Percentiles rank a stretch among this genome's conserved stretches.
Conservation (phyloP, 37 sponge, comb jelly and placozoan species). For the Axinella damicornis region DNA sequence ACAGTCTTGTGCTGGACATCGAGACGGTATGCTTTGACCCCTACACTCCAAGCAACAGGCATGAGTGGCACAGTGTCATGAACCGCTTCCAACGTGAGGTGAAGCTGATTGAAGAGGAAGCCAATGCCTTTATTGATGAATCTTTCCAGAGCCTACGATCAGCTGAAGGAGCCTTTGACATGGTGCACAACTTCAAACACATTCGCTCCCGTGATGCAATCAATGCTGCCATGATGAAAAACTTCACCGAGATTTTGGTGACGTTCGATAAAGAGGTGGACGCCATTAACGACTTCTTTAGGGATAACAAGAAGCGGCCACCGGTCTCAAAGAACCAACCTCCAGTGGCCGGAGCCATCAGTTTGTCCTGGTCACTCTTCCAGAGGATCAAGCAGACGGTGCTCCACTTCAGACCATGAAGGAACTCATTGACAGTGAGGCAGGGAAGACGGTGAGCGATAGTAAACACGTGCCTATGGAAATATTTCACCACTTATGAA, state of each 20-base stretch:
- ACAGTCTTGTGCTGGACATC: slow-evolving; percentile 78
- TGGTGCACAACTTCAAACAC: slow-evolving; percentile 98
- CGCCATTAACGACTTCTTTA: slow-evolving; percentile 81
- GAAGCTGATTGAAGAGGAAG: slow-evolving; percentile 90
- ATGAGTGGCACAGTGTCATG: slow-evolving; percentile 92
- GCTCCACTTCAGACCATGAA: slow-evolving; percentile 94
- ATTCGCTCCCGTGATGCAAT: slow-evolving; percentile 92
- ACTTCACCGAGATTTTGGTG: slow-evolving; percentile 93
- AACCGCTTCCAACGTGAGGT: slow-evolving; percentile 92
- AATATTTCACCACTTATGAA: no score
- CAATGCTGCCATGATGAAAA: slow-evolving; percentile 95
- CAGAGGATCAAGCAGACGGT: slow-evolving; percentile 96
- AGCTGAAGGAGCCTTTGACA: slow-evolving; percentile 99
- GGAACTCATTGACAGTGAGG: slow-evolving; percentile 86
- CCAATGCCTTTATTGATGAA: slow-evolving; percentile 94
- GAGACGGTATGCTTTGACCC: slow-evolving; percentile 90
- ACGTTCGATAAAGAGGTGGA: slow-evolving; percentile 97
- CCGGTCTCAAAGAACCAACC: slow-evolving; percentile 94
- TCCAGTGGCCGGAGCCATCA: slow-evolving; percentile 97
- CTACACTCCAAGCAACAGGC: slow-evolving; percentile 69
- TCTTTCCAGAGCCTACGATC: slow-evolving; percentile 97
- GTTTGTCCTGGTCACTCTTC: slow-evolving; percentile 95
- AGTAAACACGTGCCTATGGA: no score
- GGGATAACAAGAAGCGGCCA: slow-evolving; percentile 75
- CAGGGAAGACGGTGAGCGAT: slow-evolving; percentile 81